A percentile compares a stretch with the other conserved stretches of the same genome.
Conservation (phyloP, 2,888 invertebrate species). For the Caenorhabditis sp. region DNA sequence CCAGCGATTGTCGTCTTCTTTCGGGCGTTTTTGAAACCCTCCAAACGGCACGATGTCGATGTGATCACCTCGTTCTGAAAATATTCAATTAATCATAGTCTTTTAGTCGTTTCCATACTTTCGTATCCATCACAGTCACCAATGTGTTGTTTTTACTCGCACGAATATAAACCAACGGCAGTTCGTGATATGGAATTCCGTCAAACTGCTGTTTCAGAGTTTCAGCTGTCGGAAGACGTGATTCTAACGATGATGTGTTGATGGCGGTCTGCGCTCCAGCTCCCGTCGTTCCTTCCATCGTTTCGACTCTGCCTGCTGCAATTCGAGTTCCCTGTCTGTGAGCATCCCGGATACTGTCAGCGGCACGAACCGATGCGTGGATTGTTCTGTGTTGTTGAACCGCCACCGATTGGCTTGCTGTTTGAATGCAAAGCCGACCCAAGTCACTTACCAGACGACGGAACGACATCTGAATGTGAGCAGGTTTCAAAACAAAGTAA, state of each 20-base stretch:
- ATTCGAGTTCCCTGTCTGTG: conserved; percentile 74
- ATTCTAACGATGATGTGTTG: conserved; percentile 75
- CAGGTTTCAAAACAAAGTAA: not conserved
- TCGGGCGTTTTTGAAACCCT: conserved; percentile 95
- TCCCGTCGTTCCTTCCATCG: conserved; percentile 77
- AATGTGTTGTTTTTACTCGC: conserved; percentile 93
- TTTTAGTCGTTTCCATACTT: conserved; percentile 74
- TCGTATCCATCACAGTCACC: conserved; percentile 88
- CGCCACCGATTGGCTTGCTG: conserved; percentile 45
- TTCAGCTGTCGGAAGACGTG: conserved; percentile 78
- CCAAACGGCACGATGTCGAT: conserved; percentile 87
- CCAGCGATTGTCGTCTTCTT: conserved; percentile 98
- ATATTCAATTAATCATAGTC: not conserved
- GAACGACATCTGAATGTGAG: conserved; percentile 27
- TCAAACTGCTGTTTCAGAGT: conserved; percentile 78
- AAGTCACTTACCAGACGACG: conserved; percentile 54
- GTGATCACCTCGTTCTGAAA: conserved; percentile 76
- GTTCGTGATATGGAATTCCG: conserved; percentile 84
- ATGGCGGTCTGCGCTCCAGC: conserved; percentile 73
- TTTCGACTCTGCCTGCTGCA: conserved; percentile 54
- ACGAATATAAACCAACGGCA: conserved; percentile 91
- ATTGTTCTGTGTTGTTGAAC: conserved; percentile 31
- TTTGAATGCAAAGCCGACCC: conserved; percentile 55
- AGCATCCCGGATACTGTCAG: conserved; percentile 75
- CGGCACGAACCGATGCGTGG: conserved; percentile 41